These are phyloP conservation scores for Hyperoplus immaculatus DNA, from an alignment of 2,797 vertebrate genomes.

Conservation along the genomic window DNA sequence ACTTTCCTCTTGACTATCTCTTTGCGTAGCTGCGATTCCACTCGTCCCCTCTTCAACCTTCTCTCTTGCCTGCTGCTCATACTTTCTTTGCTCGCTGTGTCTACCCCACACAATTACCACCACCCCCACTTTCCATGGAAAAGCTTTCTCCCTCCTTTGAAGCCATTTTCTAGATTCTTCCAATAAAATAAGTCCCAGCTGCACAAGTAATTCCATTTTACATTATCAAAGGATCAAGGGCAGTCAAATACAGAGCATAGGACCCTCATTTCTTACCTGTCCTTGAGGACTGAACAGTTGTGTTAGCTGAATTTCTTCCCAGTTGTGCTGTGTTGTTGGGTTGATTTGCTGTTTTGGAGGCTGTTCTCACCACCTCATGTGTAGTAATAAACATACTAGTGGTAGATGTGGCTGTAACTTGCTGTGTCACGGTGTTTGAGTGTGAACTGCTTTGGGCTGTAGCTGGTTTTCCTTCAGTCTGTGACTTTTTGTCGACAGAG, in stretches of 20 bases:
- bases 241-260: slow-evolving; percentile 29
- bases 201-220: slow-evolving; percentile 75
- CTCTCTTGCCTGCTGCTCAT: slow-evolving; percentile 51
- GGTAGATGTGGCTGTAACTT: slow-evolving; percentile 44
- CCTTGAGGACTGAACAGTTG: slow-evolving; percentile 54
- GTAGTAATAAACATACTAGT: slow-evolving; percentile 33
- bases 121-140: slow-evolving; percentile 69
- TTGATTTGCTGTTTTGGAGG: slow-evolving; percentile 34
- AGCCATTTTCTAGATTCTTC: slow-evolving; percentile 63
- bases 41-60: slow-evolving; percentile 31
- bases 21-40: slow-evolving; percentile 39
- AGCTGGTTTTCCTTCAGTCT: slow-evolving; percentile 31
- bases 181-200: slow-evolving; percentile 75
- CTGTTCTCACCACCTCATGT: slow-evolving; percentile 13
- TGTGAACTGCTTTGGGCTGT: slow-evolving; percentile 36
- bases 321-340: slow-evolving; percentile 43
- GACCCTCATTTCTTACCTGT: slow-evolving; percentile 72
- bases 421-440: slow-evolving; percentile 48
- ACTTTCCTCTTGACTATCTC: slow-evolving; percentile 51
- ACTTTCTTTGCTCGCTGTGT: slow-evolving; percentile 59
- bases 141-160: slow-evolving; percentile 68
- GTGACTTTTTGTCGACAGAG: slow-evolving; percentile 38
- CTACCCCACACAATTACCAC: slow-evolving; percentile 62
- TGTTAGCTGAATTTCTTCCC: slow-evolving; percentile 45
- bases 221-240: slow-evolving; percentile 52